Percentiles rank a stretch among this genome's conserved stretches.
Evolutionary conservation across 1,140 invertebrate genomes (phyloP).

Genomic region (Vanessa tameamea): DNA sequence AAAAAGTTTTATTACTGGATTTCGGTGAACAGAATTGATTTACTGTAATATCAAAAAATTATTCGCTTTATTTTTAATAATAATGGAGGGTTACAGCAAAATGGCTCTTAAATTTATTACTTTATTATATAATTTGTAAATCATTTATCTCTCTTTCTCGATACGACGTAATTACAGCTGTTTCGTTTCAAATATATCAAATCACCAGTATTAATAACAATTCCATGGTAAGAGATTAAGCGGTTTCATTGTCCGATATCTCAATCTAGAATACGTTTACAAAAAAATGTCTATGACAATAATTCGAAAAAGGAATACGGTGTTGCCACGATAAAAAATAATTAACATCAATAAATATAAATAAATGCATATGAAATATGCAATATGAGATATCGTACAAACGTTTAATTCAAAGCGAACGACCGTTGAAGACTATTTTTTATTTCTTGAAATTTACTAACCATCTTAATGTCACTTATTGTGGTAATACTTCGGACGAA

Average conservation of each 20-base stretch:
- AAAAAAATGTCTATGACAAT: too few relatives aligned
- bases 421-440: constrained; percentile 32
- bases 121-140: too few relatives aligned
- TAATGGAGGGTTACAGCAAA: too few relatives aligned
- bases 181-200: not conserved
- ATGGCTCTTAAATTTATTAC: too few relatives aligned
- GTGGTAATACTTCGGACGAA: constrained; percentile 98
- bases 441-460: constrained; percentile 83
- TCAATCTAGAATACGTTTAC: constrained; percentile 22
- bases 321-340: constrained; percentile 11
- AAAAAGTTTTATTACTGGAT: too few relatives aligned
- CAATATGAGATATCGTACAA: constrained; percentile 42
- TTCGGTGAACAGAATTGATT: too few relatives aligned
- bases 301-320: too few relatives aligned
- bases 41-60: too few relatives aligned
- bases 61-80: too few relatives aligned
- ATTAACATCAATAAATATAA: not conserved
- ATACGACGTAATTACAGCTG: too few relatives aligned
- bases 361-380: not conserved
- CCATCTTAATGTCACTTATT: constrained; percentile 99
- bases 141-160: too few relatives aligned
- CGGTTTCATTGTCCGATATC: constrained; percentile 41
- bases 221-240: constrained; percentile 47
- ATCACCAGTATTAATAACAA: constrained; percentile 55
- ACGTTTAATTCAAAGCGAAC: constrained; percentile 36